phyloP scores from a whole-genome alignment of 2,888 invertebrate species.

The Drosophila cognata region DNA sequence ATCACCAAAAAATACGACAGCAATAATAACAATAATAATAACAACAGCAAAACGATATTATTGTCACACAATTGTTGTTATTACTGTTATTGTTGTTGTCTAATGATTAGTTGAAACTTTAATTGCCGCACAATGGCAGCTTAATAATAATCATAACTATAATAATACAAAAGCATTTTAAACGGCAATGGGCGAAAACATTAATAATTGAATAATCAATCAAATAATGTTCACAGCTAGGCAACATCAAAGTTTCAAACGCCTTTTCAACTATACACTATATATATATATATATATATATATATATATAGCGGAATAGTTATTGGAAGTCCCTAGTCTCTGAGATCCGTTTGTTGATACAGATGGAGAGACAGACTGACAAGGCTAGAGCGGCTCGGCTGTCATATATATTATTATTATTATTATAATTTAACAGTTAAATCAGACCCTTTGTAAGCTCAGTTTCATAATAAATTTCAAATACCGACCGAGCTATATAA shows the following conservation, averaged over 20 bases:
- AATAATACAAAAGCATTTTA: conserved; percentile 37
- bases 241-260: not conserved
- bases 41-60: conserved; percentile 54
- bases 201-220: conserved; percentile 56
- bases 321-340: not conserved
- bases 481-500: not conserved
- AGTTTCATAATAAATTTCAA: not conserved
- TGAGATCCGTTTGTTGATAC: not conserved
- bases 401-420: not conserved
- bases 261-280: not conserved
- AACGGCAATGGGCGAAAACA: conserved; percentile 37
- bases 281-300: too few relatives aligned
- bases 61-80: conserved; percentile 72
- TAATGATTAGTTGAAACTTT: conserved; percentile 74
- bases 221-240: conserved; percentile 14
- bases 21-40: conserved; percentile 20
- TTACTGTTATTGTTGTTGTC: conserved; percentile 58
- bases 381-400: not conserved
- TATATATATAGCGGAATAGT: not conserved
- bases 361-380: not conserved
- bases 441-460: not conserved
- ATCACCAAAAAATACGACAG: conserved; percentile 11
- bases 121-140: conserved; percentile 76
- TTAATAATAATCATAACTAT: conserved; percentile 53
- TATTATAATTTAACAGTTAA: not conserved